Evolutionary conservation across 2,888 invertebrate species (phyloP), one percentile per base, ranked within the genome.

Genomic region (Apocheima hispidaria): DNA sequence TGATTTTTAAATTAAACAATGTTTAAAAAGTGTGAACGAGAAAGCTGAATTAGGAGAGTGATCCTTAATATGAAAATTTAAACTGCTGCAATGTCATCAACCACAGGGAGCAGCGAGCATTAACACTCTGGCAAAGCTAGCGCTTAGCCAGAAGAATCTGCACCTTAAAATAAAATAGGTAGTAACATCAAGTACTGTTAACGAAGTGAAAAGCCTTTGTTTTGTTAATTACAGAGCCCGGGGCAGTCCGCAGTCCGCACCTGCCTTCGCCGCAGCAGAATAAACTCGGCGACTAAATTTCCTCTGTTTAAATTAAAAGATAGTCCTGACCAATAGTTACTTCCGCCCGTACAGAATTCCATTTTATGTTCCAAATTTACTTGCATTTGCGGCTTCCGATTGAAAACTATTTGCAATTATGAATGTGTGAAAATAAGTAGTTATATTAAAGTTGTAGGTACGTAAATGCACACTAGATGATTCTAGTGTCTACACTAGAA

Each of bases 161-260:
- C 73, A 71, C 72, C 78, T 84, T 81, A 81, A 80, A 83, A 82
- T 84, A 83, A 84, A 79, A 78, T 77, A 81, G 78, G 77, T 78
- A 79, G 81, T 79, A 79, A 76, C 83, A 83, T 82, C 81, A 81
- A 85, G 84, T 82, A 79, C 82, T 83, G 79, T 82, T 84, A 82
- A 82, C 82, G 83, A 78, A 77, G 81, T 81, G 84, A 82, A 84
- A 84, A 81, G 82, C 83, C 82, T 87, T 87, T 87, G 87, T 88
- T 86, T 87, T 86, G 87, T 88, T 88, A 88, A 88, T 88, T 88
- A 87, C 86, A 78, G 79, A 75, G 81, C 81, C 78, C 77, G 76
- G 73, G 79, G 78, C 75, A 75, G 77, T 76, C 82, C 79, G 78
- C 75, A 75, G 77, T 76, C 82, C 79, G 84, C 86, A 87, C 87